Conservation (phyloP, 2,888 invertebrate species). For the Diogma glabrata region DNA sequence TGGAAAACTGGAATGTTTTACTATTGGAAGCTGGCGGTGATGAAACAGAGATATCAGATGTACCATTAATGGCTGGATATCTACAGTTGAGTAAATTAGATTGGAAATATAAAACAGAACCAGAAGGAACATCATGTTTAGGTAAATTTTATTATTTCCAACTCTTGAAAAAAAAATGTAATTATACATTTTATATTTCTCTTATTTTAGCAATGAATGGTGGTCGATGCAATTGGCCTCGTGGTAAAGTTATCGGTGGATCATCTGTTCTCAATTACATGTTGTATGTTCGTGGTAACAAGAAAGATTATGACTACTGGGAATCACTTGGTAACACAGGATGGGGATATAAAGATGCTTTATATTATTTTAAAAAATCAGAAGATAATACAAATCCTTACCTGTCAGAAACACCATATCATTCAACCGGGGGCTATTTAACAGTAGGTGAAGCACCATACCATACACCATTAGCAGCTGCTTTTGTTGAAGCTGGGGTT, state of each 20-base stretch:
- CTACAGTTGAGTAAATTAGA: constrained; percentile 77
- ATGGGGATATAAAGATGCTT: constrained; percentile 70
- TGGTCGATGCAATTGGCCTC: constrained; percentile 79
- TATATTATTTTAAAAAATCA: constrained; percentile 81
- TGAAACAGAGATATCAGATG: constrained; percentile 83
- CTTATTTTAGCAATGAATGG: constrained; percentile 62
- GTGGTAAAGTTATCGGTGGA: constrained; percentile 87
- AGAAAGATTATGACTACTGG: constrained; percentile 83
- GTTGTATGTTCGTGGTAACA: constrained; percentile 82
- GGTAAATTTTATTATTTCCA: constrained; percentile 41
- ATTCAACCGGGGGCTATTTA: constrained; percentile 67
- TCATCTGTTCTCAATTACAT: constrained; percentile 84
- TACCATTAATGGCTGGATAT: constrained; percentile 77
- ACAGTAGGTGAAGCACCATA: constrained; percentile 80
- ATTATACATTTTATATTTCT: not conserved
- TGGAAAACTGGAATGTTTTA: constrained; percentile 67
- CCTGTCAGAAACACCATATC: constrained; percentile 64
- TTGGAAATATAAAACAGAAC: constrained; percentile 90
- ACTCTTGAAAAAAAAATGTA: not conserved
- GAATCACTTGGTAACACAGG: constrained; percentile 75
- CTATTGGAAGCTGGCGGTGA: constrained; percentile 80
- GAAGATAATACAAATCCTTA: constrained; percentile 85
- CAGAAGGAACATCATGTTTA: constrained; percentile 67
- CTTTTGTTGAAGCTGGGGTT: constrained; percentile 71
- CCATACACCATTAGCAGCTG: constrained; percentile 68